Conservation (phyloP, 2,888 invertebrate genomes). For the Coecobrya sp. region DNA sequence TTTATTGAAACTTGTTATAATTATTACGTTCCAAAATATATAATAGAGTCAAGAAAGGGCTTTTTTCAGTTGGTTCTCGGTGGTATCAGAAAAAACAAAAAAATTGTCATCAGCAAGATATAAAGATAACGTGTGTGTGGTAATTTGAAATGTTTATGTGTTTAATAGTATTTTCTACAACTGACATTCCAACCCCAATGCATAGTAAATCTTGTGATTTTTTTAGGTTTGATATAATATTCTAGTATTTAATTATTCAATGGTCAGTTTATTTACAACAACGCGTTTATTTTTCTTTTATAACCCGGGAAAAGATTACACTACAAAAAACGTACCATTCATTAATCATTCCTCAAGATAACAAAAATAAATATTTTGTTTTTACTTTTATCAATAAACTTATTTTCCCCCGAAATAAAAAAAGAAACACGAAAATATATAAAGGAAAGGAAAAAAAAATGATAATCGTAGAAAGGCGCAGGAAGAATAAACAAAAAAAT, state of each 20-base stretch:
- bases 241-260: neutral
- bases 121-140: neutral
- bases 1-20: constrained; percentile 34
- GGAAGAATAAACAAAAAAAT: constrained; percentile 11
- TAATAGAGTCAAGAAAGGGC: neutral
- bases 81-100: neutral
- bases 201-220: neutral
- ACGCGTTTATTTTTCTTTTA: neutral
- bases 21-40: neutral
- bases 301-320: neutral
- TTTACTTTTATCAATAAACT: neutral
- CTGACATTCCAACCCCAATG: neutral
- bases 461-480: constrained; percentile 53
- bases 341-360: neutral
- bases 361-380: neutral
- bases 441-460: constrained; percentile 6
- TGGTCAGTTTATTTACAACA: neutral
- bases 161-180: neutral
- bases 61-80: constrained; percentile 1
- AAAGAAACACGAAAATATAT: neutral
- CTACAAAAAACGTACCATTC: neutral
- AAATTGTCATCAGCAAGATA: neutral
- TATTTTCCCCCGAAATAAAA: neutral
- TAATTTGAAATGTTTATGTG: neutral
- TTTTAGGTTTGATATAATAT: neutral